Conservation (phyloP, 2,888 invertebrate species). For the Chesias legatella region DNA sequence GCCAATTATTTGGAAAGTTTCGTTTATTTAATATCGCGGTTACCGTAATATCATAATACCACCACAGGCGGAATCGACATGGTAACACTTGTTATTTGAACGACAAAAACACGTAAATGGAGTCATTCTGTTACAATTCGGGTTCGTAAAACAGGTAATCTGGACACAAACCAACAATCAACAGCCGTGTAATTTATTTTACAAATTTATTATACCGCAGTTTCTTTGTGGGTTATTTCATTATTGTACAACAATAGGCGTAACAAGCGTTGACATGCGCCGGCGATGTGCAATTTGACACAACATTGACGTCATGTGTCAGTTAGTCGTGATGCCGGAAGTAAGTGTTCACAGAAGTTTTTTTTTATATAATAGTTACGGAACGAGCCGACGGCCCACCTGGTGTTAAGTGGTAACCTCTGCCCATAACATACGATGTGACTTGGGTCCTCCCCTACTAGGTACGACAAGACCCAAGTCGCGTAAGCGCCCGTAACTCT, state of each 20-base stretch:
- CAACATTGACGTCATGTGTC: conserved; percentile 52
- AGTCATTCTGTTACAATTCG: conserved; percentile 72
- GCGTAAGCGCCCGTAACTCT: too few relatives aligned
- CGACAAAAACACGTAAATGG: conserved; percentile 65
- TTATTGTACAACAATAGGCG: conserved; percentile 54
- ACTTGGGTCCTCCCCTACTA: too few relatives aligned
- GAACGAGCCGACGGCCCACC: too few relatives aligned
- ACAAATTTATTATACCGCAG: conserved; percentile 72
- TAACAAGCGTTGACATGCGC: conserved; percentile 76
- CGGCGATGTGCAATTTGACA: conserved; percentile 62
- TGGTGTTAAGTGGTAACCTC: too few relatives aligned
- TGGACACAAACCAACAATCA: conserved; percentile 70
- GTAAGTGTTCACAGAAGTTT: conserved; percentile 56
- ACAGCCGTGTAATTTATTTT: conserved; percentile 67
- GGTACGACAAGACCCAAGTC: too few relatives aligned
- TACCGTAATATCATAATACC: conserved; percentile 65
- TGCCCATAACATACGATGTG: too few relatives aligned
- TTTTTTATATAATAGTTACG: too few relatives aligned
- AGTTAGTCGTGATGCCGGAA: conserved; percentile 50
- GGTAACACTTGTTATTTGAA: conserved; percentile 69
- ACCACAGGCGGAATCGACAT: conserved; percentile 55
- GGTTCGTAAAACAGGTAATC: conserved; percentile 69
- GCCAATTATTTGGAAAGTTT: conserved; percentile 42
- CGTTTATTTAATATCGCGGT: conserved; percentile 59
- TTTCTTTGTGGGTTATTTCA: conserved; percentile 59